Evolutionary conservation across 2,888 invertebrate genomes (phyloP), one percentile per base, ranked within the genome.

Genomic region (Athetis lepigone): DNA sequence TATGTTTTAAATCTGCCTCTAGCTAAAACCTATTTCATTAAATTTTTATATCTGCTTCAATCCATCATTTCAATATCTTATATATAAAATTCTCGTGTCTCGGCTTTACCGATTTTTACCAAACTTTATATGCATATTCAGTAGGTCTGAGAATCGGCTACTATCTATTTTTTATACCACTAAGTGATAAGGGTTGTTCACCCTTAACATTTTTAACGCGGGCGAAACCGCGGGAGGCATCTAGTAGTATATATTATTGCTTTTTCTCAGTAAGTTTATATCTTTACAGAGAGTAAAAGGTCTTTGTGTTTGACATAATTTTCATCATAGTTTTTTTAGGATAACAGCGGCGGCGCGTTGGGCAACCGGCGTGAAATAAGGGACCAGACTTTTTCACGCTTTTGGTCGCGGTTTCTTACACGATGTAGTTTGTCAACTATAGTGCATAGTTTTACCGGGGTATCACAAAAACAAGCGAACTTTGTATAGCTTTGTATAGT

Each of bases 361-460:
- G 55, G 66, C 80, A 86, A 81, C 81, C 70, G 75, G 81, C 89
- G 89, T 89, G 88, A 87, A 89, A 88, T 88, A 84, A 87, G 85
- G 88, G 83, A 69, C 69, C 63, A 75, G 70, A 80, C 81, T 81
- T 85, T 85, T 83, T 82, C 68, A 84, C 81, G 80, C 75, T 73
- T 77, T 71, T 75, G 76, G 71, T 70, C 79, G 77, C 72, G 77
- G 69, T 79, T 83, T 77, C 69, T 69, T 78, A 61, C 57, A 71
- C 21, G 59, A 55, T 54, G 60, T 78, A 66, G 70, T 73, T 70
- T 70, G 75, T 70, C 56, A 74, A 67, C 68, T 70, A 73, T 56
- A 50, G 40, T 66, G 60, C 27, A 56, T 55, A 43, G 23, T 21
- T 54, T 18, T 37, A 63, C 50, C 56, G 8, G 37, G 43, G 16